phyloP scores from a whole-genome alignment of 2,888 invertebrate genomes.

The Biston betularia region DNA sequence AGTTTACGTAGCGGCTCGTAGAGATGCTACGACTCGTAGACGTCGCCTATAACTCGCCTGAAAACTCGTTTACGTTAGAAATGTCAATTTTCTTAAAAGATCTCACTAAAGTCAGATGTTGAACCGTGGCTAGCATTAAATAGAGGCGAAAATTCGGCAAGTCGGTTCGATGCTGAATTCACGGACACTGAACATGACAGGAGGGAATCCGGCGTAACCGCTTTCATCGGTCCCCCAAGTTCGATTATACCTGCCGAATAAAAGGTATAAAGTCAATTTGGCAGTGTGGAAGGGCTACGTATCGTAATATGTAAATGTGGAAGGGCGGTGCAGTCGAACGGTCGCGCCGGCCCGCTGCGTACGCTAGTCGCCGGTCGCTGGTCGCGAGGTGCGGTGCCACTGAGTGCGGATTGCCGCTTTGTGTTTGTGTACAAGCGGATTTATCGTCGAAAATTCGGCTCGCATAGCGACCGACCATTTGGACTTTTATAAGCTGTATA shows the following conservation, averaged over 20 bases:
- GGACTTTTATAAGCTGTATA: slow-evolving; percentile 14
- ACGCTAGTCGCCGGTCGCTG: slow-evolving; percentile 58
- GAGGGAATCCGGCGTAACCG: slow-evolving; percentile 68
- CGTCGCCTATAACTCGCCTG: slow-evolving; percentile 25
- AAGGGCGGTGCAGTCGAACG: slow-evolving; percentile 80
- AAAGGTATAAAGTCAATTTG: slow-evolving; percentile 85
- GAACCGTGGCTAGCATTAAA: slow-evolving; percentile 42
- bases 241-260: slow-evolving; percentile 83
- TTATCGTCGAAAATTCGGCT: slow-evolving; percentile 50
- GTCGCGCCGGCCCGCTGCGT: slow-evolving; percentile 59
- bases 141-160: slow-evolving; percentile 54
- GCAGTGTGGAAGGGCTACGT: slow-evolving; percentile 81
- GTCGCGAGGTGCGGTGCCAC: slow-evolving; percentile 53
- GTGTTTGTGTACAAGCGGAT: slow-evolving; percentile 50
- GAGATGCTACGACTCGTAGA: slow-evolving; percentile 62
- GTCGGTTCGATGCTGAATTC: slow-evolving; percentile 53
- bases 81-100: slow-evolving; percentile 33
- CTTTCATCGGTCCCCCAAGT: slow-evolving; percentile 79
- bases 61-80: slow-evolving; percentile 31
- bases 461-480: slow-evolving; percentile 24
- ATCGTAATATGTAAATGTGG: slow-evolving; percentile 82
- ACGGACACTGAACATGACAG: slow-evolving; percentile 54
- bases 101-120: slow-evolving; percentile 40
- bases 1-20: slow-evolving; percentile 46
- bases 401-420: slow-evolving; percentile 54